Conservation (phyloP, 2,797 vertebrate species). For the Acanthurus leucopareius region DNA sequence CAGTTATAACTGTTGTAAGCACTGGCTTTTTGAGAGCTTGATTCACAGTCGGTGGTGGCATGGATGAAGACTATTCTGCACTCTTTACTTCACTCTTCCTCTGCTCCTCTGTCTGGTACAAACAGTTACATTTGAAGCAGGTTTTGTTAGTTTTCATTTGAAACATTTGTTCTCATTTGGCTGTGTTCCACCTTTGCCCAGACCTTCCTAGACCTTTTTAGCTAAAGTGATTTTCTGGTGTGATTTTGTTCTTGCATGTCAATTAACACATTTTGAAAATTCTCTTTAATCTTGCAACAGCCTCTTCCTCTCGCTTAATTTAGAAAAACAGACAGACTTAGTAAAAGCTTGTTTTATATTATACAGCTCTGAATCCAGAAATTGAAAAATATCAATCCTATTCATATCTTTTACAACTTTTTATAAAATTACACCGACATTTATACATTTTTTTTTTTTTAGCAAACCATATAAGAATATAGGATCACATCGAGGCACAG, state of each 20-base stretch:
- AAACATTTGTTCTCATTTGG: background rate
- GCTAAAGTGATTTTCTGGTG: background rate
- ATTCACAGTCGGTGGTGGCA: conserved; percentile 33
- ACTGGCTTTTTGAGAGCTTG: background rate
- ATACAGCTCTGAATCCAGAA: background rate
- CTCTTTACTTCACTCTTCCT: conserved; percentile 74
- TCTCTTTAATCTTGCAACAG: background rate
- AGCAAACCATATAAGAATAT: background rate
- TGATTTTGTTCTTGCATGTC: conserved; percentile 15
- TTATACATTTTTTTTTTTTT: no score
- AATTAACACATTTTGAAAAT: conserved; percentile 25
- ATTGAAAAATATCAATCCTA: background rate
- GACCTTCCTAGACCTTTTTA: background rate
- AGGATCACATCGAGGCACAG: background rate
- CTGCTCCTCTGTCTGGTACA: conserved; percentile 58
- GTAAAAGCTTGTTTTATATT: background rate
- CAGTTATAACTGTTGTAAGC: background rate
- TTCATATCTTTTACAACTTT: background rate
- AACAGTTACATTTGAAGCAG: conserved; percentile 5
- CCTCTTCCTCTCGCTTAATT: background rate
- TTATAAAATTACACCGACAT: no score
- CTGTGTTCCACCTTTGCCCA: conserved; percentile 11
- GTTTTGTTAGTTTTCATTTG: background rate
- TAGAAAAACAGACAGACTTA: background rate
- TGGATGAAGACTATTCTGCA: conserved; percentile 78